Percentiles rank a stretch among this genome's conserved stretches.
Evolutionary conservation across 2,888 invertebrate species (phyloP).

Genomic region (Andrena minutula): DNA sequence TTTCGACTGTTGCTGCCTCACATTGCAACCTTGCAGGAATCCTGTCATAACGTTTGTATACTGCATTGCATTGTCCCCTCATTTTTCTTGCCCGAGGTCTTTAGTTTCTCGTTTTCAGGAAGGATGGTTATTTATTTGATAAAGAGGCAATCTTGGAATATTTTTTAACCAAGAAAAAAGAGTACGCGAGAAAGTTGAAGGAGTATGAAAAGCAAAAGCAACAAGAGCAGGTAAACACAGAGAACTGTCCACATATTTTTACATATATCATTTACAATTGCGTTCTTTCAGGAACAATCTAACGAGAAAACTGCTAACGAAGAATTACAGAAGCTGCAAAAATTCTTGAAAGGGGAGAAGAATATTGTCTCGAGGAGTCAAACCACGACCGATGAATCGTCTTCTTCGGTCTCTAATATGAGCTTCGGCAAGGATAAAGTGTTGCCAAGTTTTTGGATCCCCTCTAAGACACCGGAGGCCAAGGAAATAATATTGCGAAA

Average conservation of each 20-base stretch:
- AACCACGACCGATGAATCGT: conserved; percentile 50
- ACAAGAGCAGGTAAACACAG: conserved; percentile 87
- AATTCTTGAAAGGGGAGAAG: conserved; percentile 94
- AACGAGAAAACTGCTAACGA: conserved; percentile 91
- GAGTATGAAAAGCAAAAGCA: conserved; percentile 96
- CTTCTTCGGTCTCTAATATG: conserved; percentile 91
- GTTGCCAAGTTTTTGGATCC: conserved; percentile 98
- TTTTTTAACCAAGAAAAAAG: conserved; percentile 96
- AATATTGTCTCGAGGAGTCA: conserved; percentile 87
- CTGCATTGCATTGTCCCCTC: background rate
- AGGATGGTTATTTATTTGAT: conserved; percentile 97
- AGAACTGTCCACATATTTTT: background rate
- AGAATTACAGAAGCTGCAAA: conserved; percentile 90
- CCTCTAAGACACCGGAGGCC: conserved; percentile 95
- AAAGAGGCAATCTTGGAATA: conserved; percentile 98
- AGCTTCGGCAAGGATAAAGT: conserved; percentile 91
- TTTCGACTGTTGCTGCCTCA: conserved; percentile 99
- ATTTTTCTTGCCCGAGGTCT: background rate
- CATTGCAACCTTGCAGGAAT: conserved; percentile 97
- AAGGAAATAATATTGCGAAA: conserved; percentile 89
- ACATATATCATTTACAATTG: background rate
- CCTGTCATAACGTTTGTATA: conserved; percentile 93
- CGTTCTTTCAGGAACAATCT: conserved; percentile 86
- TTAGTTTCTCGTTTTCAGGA: conserved; percentile 83
- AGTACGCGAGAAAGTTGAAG: conserved; percentile 94